A percentile compares a stretch with the other conserved stretches of the same genome.
These are phyloP conservation scores for Mamestra configurata DNA, from an alignment of 1,140 invertebrate species.

Conservation along the genomic window DNA sequence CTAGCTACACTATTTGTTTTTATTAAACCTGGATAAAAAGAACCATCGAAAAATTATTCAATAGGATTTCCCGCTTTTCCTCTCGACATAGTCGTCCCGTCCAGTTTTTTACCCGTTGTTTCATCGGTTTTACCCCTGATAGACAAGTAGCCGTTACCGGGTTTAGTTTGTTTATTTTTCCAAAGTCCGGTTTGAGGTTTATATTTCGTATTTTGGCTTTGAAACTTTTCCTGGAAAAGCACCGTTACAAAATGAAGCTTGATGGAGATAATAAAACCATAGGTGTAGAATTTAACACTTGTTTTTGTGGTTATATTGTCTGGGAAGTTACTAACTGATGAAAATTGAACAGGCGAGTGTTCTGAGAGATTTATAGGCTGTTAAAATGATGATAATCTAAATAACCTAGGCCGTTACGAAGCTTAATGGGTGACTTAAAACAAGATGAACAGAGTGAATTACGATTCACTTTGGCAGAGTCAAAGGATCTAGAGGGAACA, in stretches of 20 bases:
- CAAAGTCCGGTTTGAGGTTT: background rate
- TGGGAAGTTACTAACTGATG: background rate
- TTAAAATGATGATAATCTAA: slow-evolving; percentile 9
- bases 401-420: background rate
- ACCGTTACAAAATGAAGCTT: background rate
- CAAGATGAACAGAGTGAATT: background rate
- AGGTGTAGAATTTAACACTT: background rate
- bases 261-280: background rate
- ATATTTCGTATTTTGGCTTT: slow-evolving; percentile 4
- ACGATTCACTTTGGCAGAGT: background rate
- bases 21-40: background rate
- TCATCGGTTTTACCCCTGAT: slow-evolving; percentile 6
- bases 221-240: background rate
- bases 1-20: background rate
- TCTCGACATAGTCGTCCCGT: background rate
- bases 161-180: background rate
- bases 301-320: background rate
- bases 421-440: background rate
- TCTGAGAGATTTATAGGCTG: background rate
- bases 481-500: background rate
- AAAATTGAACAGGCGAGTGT: background rate
- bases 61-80: slow-evolving; percentile 6
- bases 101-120: background rate
- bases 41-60: background rate
- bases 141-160: slow-evolving; percentile 33